Conservation (phyloP, 2,888 invertebrate genomes). For the Eupeodes latifasciatus region DNA sequence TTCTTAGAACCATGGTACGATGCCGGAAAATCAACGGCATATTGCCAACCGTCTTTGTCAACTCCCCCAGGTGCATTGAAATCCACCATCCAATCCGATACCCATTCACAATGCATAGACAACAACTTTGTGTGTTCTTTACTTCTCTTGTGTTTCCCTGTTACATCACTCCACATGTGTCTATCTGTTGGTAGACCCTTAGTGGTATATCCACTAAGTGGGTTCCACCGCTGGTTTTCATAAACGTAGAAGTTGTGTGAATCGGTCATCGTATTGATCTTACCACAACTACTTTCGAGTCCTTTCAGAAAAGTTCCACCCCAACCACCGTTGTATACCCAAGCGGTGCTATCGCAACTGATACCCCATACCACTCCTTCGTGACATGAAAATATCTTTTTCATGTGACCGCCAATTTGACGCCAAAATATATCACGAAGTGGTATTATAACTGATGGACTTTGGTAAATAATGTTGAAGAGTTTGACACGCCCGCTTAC, state of each 20-base stretch:
- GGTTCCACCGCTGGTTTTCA: constrained; percentile 98
- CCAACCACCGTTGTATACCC: constrained; percentile 95
- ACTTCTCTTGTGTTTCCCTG: constrained; percentile 92
- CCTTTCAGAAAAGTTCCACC: constrained; percentile 92
- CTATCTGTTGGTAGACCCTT: constrained; percentile 94
- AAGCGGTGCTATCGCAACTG: constrained; percentile 94
- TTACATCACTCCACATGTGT: constrained; percentile 96
- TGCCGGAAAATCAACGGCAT: constrained; percentile 95
- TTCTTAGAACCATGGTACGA: constrained; percentile 93
- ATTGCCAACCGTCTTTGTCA: constrained; percentile 97
- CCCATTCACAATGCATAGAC: constrained; percentile 95
- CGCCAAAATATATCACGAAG: constrained; percentile 93
- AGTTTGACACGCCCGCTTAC: constrained; percentile 92
- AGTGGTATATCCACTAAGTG: constrained; percentile 93
- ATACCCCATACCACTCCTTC: constrained; percentile 96
- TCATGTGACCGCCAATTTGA: constrained; percentile 94
- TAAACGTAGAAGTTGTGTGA: constrained; percentile 94
- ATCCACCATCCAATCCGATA: constrained; percentile 96
- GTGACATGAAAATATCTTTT: constrained; percentile 90
- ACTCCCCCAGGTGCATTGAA: constrained; percentile 95
- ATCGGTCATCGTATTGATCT: constrained; percentile 91
- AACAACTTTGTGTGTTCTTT: constrained; percentile 94
- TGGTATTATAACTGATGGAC: constrained; percentile 86
- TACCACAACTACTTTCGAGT: constrained; percentile 86
- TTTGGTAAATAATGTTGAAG: constrained; percentile 86